Evolutionary conservation across 2,888 invertebrate species (phyloP), one percentile per base, ranked within the genome.

Genomic region (Lottia scabra): DNA sequence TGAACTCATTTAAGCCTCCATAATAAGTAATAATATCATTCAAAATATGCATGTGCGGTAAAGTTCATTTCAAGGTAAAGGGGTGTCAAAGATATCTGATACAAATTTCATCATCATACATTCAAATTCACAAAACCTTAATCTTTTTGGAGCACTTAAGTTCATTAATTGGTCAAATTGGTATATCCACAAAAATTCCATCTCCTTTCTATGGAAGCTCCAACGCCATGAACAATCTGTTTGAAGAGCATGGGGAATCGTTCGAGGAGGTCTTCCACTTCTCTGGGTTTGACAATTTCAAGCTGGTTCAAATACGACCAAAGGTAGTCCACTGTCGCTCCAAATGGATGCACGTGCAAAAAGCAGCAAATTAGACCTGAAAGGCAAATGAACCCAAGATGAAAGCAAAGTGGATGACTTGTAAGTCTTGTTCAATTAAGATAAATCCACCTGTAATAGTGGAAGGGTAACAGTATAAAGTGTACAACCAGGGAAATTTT

Each of bases 261-360:
- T 83, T 93, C 93, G 87, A 97, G 92, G 27, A 96, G 74, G 43
- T 86, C 84, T 76, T 88, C 88, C 1, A 89, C 79, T 69, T 88
- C 94, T 62, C 93, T 93, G 66, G 94, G 93, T 74, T 94, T 92
- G 67, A 95, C 91, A 80, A 91, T 91, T 1, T 94, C 92, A 79
- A 96, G 91, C 85, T 95, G 95, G 84, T 95, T 94, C 27, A 98
- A 93, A 90, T 97, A 98, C 12, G 95, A 95, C 92, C 95, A 95
- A 78, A 98, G 94, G 90, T 96, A 95, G 88, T 96, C 96, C 2
- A 96, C 92, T 74, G 95, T 95, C 1, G 97, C 96, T 65, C 98
- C 98, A 86, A 95, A 94, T 0, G 97, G 98, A 90, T 98, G 97
- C 56, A 98, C 95, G 90, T 96, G 93, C 69, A 98, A 92, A 90